Base-by-base conservation (phyloP, 2,113 vertebrate genomes). In the Chloroceryle aenea region DNA sequence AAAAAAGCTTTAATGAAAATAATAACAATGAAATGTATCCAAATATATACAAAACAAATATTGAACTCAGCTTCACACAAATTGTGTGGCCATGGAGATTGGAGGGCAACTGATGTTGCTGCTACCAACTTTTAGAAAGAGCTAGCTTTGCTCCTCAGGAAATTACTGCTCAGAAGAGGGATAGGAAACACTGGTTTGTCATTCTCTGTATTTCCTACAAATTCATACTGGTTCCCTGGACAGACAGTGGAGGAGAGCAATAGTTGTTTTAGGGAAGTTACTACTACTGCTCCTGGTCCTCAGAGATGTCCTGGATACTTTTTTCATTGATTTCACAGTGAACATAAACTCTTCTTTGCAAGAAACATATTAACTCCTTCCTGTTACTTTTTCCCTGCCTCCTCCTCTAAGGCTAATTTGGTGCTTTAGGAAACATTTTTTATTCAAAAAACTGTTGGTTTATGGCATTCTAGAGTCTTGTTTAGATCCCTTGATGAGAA, bases 381-480 rank as follows among this genome's bases (percentile, higher is more conserved):
- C 16, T 45, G 12, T 38, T 56, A 17, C 13, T 84, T 82, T 34
- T 85, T 73, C 40, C 12, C 12, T 56, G 12, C 1, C 12, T 58
- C 6, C 7, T n/a, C 10, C 16, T 62, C 40, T 27, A 58, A 66
- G 18, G 14, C 5, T 43, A 34, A 3, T 69, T 56, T 52, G 30
- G 25, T 10, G 14, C 9, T 79, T 75, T 30, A 58, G n/a, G 22
- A 90, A 83, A 59, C 2, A 13, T 7, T 38, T 72, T 72, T 68
- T 47, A 68, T 64, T 2, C 2, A 3, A 15, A 71, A 36, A 48
- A 1, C 1, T 6, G 3, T 5, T 17, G 2, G 1, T 89, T 85
- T 36, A 42, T 32, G 19, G 5, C 1, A 26, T 79, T 63, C 25
- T 85, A 38, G 5, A 63, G 13, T 42, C 36, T 66, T 63, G 4